phyloP scores from a whole-genome alignment of 2,797 vertebrate species.

The Sebastes iracundus region DNA sequence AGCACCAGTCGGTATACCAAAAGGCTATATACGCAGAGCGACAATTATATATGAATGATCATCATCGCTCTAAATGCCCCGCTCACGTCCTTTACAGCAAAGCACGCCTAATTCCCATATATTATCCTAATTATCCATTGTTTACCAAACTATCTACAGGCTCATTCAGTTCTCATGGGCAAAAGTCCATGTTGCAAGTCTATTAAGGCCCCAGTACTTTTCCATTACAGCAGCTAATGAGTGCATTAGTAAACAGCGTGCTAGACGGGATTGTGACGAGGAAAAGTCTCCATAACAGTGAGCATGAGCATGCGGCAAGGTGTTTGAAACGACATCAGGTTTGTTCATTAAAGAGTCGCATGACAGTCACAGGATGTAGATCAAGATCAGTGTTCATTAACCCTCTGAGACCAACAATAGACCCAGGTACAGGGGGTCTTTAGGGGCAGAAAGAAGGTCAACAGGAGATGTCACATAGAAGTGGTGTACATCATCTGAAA shows the following conservation, averaged over 20 bases:
- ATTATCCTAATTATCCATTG: constrained; percentile 72
- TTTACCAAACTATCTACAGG: constrained; percentile 69
- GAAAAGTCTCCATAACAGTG: not conserved
- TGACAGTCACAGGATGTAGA: not conserved
- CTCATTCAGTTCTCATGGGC: constrained; percentile 65
- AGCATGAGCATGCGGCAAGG: not conserved
- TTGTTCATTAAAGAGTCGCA: not conserved
- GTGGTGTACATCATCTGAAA: too few relatives aligned
- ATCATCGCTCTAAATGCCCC: constrained; percentile 51
- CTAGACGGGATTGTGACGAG: not conserved
- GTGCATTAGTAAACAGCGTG: constrained; percentile 36
- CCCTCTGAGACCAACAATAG: too few relatives aligned
- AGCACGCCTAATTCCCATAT: constrained; percentile 58
- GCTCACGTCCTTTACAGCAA: constrained; percentile 50
- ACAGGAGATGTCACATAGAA: too few relatives aligned
- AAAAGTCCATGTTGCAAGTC: constrained; percentile 60
- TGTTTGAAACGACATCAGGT: not conserved
- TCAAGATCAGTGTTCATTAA: not conserved
- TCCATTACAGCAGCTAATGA: constrained; percentile 66
- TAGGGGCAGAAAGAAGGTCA: too few relatives aligned
- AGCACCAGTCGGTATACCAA: constrained; percentile 16
- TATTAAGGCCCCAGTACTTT: constrained; percentile 62
- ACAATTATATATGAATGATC: constrained; percentile 59
- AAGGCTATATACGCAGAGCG: constrained; percentile 30
- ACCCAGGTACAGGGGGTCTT: too few relatives aligned